Evolutionary conservation across 2,113 vertebrate genomes (phyloP).

Genomic region (Crypturellus undulatus): DNA sequence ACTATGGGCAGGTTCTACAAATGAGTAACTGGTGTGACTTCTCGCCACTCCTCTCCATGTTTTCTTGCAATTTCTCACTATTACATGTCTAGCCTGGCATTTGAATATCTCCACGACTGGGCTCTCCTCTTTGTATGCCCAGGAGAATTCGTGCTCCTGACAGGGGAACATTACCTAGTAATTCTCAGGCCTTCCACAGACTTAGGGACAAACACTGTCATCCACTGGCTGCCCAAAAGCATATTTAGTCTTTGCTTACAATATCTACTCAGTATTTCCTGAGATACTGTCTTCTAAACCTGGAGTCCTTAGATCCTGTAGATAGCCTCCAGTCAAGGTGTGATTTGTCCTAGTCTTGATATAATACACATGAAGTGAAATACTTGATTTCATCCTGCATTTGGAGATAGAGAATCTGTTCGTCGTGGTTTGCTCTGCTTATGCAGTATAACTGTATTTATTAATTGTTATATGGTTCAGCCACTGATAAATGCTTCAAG

Average conservation of each 20-base stretch:
- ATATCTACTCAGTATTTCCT: neutral
- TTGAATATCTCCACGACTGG: neutral
- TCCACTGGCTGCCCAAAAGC: neutral
- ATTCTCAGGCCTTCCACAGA: neutral
- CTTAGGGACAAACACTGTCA: neutral
- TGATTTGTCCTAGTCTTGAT: neutral
- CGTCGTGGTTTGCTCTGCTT: neutral
- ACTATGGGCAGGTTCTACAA: neutral
- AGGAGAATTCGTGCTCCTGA: neutral
- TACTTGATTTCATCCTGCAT: neutral
- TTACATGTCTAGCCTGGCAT: neutral
- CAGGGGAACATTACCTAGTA: neutral
- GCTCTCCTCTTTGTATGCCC: neutral
- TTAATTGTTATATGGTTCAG: neutral
- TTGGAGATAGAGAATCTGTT: neutral
- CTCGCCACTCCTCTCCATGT: neutral
- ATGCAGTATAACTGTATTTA: neutral
- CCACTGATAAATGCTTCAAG: neutral
- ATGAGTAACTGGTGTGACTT: neutral
- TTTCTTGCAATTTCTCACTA: neutral
- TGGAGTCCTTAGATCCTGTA: neutral
- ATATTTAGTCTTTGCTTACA: neutral
- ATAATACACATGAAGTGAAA: neutral
- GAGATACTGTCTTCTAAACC: neutral
- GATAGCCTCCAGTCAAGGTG: neutral